A percentile compares a stretch with the other conserved stretches of the same genome.
These are phyloP conservation scores for Apocheima hispidaria DNA, from an alignment of 2,888 invertebrate genomes.

Conservation along the genomic window DNA sequence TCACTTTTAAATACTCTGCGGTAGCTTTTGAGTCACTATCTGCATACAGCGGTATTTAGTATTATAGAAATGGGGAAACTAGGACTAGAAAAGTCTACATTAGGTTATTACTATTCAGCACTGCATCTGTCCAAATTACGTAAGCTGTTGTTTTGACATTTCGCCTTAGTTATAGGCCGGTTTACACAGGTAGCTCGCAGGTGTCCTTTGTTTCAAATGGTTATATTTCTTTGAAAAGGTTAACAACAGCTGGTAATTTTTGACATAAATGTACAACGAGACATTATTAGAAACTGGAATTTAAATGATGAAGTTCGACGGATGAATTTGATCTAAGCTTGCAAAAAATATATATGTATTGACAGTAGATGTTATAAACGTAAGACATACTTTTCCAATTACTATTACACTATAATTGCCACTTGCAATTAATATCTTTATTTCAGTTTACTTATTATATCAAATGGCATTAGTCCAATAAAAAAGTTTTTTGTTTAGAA, in stretches of 20 bases:
- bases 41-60: no score
- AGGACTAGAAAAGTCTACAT: no score
- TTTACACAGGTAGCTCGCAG: conserved; percentile 4
- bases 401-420: no score
- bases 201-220: conserved; percentile 29
- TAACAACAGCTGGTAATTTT: conserved; percentile 18
- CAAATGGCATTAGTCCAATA: no score
- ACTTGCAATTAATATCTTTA: no score
- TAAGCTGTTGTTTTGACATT: conserved; percentile 50
- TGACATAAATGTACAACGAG: not conserved
- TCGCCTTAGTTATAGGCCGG: conserved; percentile 39
- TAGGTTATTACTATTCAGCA: conserved; percentile 21
- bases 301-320: not conserved
- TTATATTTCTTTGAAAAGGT: conserved; percentile 30
- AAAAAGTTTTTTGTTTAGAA: no score
- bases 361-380: no score
- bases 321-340: not conserved
- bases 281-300: not conserved
- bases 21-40: no score
- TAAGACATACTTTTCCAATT: no score
- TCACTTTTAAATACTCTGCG: no score
- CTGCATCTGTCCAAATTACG: conserved; percentile 47
- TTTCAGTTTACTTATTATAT: no score
- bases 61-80: no score
- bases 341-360: not conserved